Evolutionary conservation across 2,888 invertebrate species (phyloP), one percentile per base, ranked within the genome.

Genomic region (Sinopyrophorus schimmeli): DNA sequence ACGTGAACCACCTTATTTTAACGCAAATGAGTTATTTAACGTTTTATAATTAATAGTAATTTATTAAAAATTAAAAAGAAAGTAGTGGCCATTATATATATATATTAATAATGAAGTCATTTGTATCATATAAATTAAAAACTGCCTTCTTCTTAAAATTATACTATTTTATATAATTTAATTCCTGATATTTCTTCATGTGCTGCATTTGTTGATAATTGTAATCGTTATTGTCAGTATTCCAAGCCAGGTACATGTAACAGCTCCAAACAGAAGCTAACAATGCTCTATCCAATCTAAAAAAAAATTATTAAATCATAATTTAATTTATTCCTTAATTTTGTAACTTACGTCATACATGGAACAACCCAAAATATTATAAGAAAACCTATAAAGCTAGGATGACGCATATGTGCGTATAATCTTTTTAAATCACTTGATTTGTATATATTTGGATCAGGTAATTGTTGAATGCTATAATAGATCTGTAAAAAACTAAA

Each of bases 181-280:
- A 59, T 61, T 78, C 77, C 32, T 70, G 66, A 46, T 73, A 73
- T 58, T 81, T 83, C 39, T 72, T 70, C 37, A 71, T 66, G 47
- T 78, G 70, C 53, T 79, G 78, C 30, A 60, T 62, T 53, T 75
- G 72, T 48, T 82, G 81, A 61, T 82, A 82, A 24, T 70, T 62
- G 41, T 77, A 77, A 65, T 83, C 83, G 18, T 69, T 71, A 21
- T 74, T 66, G 66, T 82, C 80, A 0, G 82, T 78, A 20, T 76
- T 78, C 82, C 83, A 83, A 28, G 79, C 78, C 32, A 80, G 61
- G 34, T 76, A 75, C 82, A 83, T 83, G 54, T 82, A 83, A 0
- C 67, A 32, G 2, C 80, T 79, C 12, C 82, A 67, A 37, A 82
- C 60, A 1, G 65, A 54, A 2, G 81, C 76, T 42, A 83, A 61